Base-by-base conservation (phyloP, 1,140 invertebrate genomes). In the Macrobrachium nipponense region DNA sequence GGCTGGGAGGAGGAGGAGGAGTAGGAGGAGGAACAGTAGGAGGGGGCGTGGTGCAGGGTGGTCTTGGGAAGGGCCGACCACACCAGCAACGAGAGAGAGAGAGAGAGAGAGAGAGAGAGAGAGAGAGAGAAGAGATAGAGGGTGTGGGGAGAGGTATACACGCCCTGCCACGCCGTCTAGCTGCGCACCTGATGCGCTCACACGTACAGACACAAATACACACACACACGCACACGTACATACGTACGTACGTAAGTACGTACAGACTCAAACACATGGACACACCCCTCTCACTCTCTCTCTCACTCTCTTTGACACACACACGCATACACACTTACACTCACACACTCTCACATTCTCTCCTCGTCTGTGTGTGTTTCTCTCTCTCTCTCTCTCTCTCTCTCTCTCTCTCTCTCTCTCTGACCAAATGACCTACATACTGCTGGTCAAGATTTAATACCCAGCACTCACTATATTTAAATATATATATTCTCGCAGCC, bases 91-190 rank as follows among this genome's bases (percentile, higher is more conserved):
- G 36, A 36, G 66, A 36, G 66, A 70, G 66, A 51, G 51, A 51
- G 51, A 51, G 51, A 51, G 51, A 51, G 51, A 51, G 44, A 51
- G 44, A 51, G 44, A 51, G 44, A 51, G 44, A 51, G 44, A 51
- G 44, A 51, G 44, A 51, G 44, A 51, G 44, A 51, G 44, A 51
- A 10, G 10, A 10, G 44, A 51, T 5, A 51, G 5, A 51, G 51
- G 51, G 51, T 51, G 51, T 12, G 7, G 51, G 51, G 51, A 51
- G 66, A 36, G 66, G 36, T 36, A 70, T 36, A 70, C 66, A 70
- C 66, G 66, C 66, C 66, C 66, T 70, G 66, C 66, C 66, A 70
- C 66, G 66, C 66, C 66, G 36, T 70, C 51, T 51, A 51, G 66
- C 66, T 70, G 66, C 66, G 66, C 66, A 70, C 66, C 66, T 70